phyloP scores from a whole-genome alignment of 2,888 invertebrate genomes.

The Aphodius granarius region DNA sequence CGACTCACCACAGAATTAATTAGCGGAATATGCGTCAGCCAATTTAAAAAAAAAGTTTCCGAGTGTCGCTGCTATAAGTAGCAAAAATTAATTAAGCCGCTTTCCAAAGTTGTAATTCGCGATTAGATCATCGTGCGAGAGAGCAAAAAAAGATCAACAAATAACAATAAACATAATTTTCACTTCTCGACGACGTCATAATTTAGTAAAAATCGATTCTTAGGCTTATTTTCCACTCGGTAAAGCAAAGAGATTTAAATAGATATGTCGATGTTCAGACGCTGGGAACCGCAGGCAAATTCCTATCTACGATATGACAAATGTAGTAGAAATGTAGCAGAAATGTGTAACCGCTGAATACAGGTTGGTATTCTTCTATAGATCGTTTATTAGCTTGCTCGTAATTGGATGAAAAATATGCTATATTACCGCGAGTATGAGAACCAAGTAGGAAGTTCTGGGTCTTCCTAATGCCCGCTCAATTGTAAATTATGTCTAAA shows the following conservation, averaged over 20 bases:
- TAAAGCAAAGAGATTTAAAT: too few relatives aligned
- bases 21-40: background rate
- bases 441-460: background rate
- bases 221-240: too few relatives aligned
- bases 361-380: background rate
- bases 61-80: background rate
- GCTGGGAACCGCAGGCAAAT: background rate
- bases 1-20: background rate
- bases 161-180: background rate
- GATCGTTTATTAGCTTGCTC: background rate
- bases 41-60: background rate
- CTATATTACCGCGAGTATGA: background rate
- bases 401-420: constrained; percentile 1
- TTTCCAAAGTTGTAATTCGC: background rate
- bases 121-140: background rate
- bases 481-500: background rate
- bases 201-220: too few relatives aligned
- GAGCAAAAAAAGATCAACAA: background rate
- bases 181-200: too few relatives aligned
- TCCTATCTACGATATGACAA: background rate
- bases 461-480: background rate
- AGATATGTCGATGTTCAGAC: too few relatives aligned
- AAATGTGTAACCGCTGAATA: background rate
- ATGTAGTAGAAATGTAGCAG: background rate
- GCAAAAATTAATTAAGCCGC: background rate